Percentiles rank a stretch among this genome's conserved stretches.
Evolutionary conservation across 2,113 vertebrate species (phyloP).

Genomic region (Crotalus viridis): DNA sequence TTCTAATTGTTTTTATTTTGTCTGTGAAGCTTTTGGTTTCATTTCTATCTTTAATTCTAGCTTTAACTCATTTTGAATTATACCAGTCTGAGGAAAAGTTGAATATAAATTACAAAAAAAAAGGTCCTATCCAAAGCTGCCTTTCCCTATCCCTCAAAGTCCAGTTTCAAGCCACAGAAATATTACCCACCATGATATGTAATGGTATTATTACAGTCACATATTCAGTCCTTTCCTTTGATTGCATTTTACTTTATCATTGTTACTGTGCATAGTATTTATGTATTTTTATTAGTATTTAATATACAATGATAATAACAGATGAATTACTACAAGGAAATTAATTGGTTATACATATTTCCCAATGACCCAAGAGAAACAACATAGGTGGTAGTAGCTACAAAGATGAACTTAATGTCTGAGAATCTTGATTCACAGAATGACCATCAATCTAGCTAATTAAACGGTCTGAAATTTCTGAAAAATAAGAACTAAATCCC

Average conservation of each 20-base stretch:
- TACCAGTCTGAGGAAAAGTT: background rate
- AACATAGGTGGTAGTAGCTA: background rate
- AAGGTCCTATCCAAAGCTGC: background rate
- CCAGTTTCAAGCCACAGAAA: background rate
- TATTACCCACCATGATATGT: background rate
- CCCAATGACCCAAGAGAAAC: background rate
- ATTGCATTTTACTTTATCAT: background rate
- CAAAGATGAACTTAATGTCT: background rate
- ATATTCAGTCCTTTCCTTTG: background rate
- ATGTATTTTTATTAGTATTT: background rate
- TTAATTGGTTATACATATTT: background rate
- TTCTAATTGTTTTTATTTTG: background rate
- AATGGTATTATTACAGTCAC: background rate
- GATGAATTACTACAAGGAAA: background rate
- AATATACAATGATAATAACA: background rate
- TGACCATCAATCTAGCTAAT: background rate
- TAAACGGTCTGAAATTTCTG: background rate
- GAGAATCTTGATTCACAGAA: constrained; percentile 9
- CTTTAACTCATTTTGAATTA: background rate
- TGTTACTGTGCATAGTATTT: background rate
- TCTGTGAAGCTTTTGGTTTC: background rate
- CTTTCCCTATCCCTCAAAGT: background rate
- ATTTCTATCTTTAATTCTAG: background rate
- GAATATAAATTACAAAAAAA: background rate
- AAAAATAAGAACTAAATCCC: constrained; percentile 8